Evolutionary conservation across 2,113 vertebrate genomes (phyloP).

Genomic region (Antechinus flavipes): DNA sequence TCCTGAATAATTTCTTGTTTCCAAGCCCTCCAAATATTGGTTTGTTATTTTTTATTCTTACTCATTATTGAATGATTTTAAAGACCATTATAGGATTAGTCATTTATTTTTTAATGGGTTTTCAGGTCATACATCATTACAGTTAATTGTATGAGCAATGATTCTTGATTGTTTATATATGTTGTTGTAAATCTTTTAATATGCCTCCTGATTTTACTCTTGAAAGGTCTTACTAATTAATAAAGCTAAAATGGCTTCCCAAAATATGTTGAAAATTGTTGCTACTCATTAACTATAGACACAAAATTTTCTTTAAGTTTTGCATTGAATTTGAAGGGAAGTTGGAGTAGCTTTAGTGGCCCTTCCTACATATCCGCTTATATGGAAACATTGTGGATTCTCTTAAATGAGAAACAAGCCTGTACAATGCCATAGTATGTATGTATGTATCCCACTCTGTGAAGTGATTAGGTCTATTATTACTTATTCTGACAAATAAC

Average conservation of each 20-base stretch:
- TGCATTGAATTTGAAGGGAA: not conserved
- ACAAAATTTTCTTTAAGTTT: not conserved
- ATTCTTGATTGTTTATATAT: not conserved
- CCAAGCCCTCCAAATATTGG: not conserved
- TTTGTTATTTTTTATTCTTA: not conserved
- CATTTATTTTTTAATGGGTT: not conserved
- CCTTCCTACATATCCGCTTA: not conserved
- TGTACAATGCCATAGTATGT: rapidly evolving
- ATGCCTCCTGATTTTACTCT: not conserved
- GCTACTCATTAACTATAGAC: not conserved
- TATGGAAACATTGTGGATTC: not conserved
- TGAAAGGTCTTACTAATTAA: not conserved
- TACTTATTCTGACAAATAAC: not conserved
- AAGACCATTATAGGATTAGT: not conserved
- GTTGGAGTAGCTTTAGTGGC: not conserved
- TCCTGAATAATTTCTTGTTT: not conserved
- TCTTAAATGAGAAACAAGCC: no score
- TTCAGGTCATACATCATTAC: not conserved
- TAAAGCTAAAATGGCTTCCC: not conserved
- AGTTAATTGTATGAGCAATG: not conserved
- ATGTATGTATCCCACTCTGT: rapidly evolving
- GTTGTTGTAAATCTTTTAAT: not conserved
- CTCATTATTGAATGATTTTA: not conserved
- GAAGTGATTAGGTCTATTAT: not conserved
- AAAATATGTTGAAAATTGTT: constrained; percentile 1